A percentile compares a stretch with the other conserved stretches of the same genome.
Evolutionary conservation across 2,888 invertebrate species (phyloP).

Genomic region (Pycnomerus fuliginosus): DNA sequence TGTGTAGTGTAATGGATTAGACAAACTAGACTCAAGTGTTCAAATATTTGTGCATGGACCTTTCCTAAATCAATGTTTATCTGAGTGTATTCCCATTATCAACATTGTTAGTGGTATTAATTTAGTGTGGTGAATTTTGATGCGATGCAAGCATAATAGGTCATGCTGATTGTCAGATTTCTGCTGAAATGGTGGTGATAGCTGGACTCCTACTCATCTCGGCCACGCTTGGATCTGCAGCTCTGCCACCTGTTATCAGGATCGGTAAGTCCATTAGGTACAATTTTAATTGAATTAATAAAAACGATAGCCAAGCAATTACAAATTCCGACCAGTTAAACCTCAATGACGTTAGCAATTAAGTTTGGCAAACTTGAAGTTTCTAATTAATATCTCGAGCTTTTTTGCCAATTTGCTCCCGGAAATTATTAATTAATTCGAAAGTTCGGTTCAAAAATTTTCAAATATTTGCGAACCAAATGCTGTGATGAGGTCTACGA

Average conservation of each 20-base stretch:
- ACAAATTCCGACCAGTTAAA: constrained; percentile 26
- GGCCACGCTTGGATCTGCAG: constrained; percentile 46
- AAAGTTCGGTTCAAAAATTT: constrained; percentile 13
- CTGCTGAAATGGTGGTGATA: constrained; percentile 32
- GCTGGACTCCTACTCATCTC: constrained; percentile 28
- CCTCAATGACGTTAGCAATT: constrained; percentile 34
- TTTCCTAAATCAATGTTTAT: constrained; percentile 37
- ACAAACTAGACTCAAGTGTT: constrained; percentile 35
- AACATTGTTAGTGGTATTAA: constrained; percentile 35
- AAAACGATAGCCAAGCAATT: constrained; percentile 27
- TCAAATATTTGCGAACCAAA: constrained; percentile 1
- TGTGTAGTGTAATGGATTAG: constrained; percentile 33
- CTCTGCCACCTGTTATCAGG: constrained; percentile 65
- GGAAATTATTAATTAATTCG: constrained; percentile 32
- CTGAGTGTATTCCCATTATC: constrained; percentile 36
- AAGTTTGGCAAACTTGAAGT: constrained; percentile 31
- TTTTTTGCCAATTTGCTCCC: constrained; percentile 24
- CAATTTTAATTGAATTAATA: constrained; percentile 21
- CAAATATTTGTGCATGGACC: constrained; percentile 38
- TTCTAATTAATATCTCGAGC: constrained; percentile 30
- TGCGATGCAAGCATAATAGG: constrained; percentile 30
- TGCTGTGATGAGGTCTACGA: not conserved
- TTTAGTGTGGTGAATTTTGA: constrained; percentile 28
- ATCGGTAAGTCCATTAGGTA: constrained; percentile 56
- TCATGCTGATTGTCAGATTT: constrained; percentile 34